Evolutionary conservation across 2,797 vertebrate genomes (phyloP), one percentile per base, ranked within the genome.

Genomic region (Babyrousa celebensis): DNA sequence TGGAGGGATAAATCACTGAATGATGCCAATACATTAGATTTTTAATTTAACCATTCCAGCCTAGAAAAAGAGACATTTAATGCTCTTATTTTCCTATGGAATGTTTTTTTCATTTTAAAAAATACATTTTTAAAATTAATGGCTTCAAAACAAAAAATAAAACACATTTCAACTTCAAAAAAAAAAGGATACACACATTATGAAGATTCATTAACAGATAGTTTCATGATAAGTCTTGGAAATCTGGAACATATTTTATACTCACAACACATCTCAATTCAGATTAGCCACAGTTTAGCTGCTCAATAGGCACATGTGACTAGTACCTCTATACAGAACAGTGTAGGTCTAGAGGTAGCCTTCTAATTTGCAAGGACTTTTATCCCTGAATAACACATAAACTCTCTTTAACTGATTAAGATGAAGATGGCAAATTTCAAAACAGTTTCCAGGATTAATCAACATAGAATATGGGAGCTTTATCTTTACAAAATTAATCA

Each of bases 381-480:
- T 93, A 93, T 91, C 88, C 27, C 72, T 86, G 8, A 91, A 65
- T 91, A 78, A 40, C 23, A 58, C 72, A 23, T 78, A 87, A 65
- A 58, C 29, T 92, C 11, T 78, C 52, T 92, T 93, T 91, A 83
- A 90, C 65, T 91, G 48, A 95, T 87, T 89, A 78, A 91, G 21
- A 58, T 77, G 16, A 83, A 96, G 48, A 29, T 17, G 70, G 23
- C 74, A 95, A n/a, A 12, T 77, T 95, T 74, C 71, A 63, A 96
- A 80, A 77, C 14, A 20, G 29, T 80, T 71, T 94, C 62, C 62
- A 87, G 74, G 43, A 89, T 90, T 85, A 89, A 78, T 68, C 29
- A 92, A 14, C 8, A 52, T 17, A 52, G 15, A 82, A 78, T 40
- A 58, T 62, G 5, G 3, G 52, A 92, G 32, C 17, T 78, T 95